Percentiles rank a stretch among this genome's conserved stretches.
phyloP scores from a whole-genome alignment of 2,797 vertebrate genomes.

The Leptoclinus maculatus region DNA sequence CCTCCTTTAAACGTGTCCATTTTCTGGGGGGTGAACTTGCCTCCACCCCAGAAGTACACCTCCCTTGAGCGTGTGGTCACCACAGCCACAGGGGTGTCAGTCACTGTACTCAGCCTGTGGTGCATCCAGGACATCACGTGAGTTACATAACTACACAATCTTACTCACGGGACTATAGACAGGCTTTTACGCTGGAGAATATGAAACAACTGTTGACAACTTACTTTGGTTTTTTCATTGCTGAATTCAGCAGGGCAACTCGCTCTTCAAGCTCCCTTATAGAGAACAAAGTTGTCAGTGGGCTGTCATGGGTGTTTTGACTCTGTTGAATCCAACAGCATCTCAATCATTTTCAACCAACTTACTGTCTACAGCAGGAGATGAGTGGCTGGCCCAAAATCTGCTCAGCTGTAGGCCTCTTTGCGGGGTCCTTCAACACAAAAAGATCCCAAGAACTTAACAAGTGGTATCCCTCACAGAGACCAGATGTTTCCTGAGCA shows the following conservation, averaged over 20 bases:
- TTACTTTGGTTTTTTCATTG: constrained; percentile 96
- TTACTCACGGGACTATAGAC: neutral
- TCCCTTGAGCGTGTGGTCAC: constrained; percentile 97
- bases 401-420: constrained; percentile 93
- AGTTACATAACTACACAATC: neutral
- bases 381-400: constrained; percentile 90
- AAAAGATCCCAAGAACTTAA: constrained; percentile 27
- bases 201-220: constrained; percentile 15
- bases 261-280: constrained; percentile 93
- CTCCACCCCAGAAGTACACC: constrained; percentile 98
- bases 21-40: constrained; percentile 98
- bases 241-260: constrained; percentile 92
- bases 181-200: neutral
- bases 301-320: neutral
- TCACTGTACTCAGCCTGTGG: constrained; percentile 89
- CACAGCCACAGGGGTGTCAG: constrained; percentile 93
- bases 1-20: constrained; percentile 97
- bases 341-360: constrained; percentile 57
- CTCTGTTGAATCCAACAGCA: neutral
- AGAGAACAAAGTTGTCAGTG: constrained; percentile 33
- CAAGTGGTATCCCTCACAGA: neutral
- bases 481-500: neutral
- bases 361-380: constrained; percentile 89
- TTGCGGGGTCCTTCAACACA: constrained; percentile 91
- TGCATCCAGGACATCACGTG: neutral